Evolutionary conservation across 37 sponge, comb jelly and placozoan genomes (phyloP), one percentile per base, ranked within the genome.

Genomic region (Hormiphora californensis): DNA sequence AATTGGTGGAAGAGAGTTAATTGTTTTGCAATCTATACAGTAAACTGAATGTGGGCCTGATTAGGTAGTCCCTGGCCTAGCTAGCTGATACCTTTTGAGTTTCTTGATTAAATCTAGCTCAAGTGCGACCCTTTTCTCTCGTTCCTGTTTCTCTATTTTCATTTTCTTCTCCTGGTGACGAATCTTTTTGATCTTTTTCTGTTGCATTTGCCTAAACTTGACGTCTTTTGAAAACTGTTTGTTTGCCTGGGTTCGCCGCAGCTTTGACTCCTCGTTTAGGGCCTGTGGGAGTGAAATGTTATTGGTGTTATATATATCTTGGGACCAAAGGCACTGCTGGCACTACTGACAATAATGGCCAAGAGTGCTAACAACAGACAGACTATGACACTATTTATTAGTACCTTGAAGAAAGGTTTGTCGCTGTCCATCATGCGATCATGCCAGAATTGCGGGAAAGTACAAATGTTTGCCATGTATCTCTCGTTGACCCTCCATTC

Each of bases 401-500:
- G n/a, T 1, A 73, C 81, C 81, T 73, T 73, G 81, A 73, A 73
- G 81, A 73, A 73, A n/a, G 81, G 81, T 21, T 73, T 73, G 44
- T 73, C 81, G 28, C 43, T 33, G 4, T 73, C 81, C 7, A 19
- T 46, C 23, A 40, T 1, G 40, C 81, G 7, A 41, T 73, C 81
- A 28, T 33, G 43, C 85, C 89, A 89, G 33, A 62, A 55, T 40
- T 91, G 91, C 12, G 90, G 90, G 63, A 92, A 94, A 69, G 91
- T 94, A 30, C 91, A 91, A 36, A 92, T 90, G 68, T 91, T 91
- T 25, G 90, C 88, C 91, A 89, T 91, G 88, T 94, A 92, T 1
- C 87, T 46, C 67, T 91, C 88, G 85, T 94, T 94, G 54, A 90
- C 91, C 65, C 40, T 33, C 95, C 95, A 94, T 40, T 94, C 91